A percentile compares a stretch with the other conserved stretches of the same genome.
Evolutionary conservation across 2,888 invertebrate species (phyloP).

Genomic region (Polyommatus iphigenia): DNA sequence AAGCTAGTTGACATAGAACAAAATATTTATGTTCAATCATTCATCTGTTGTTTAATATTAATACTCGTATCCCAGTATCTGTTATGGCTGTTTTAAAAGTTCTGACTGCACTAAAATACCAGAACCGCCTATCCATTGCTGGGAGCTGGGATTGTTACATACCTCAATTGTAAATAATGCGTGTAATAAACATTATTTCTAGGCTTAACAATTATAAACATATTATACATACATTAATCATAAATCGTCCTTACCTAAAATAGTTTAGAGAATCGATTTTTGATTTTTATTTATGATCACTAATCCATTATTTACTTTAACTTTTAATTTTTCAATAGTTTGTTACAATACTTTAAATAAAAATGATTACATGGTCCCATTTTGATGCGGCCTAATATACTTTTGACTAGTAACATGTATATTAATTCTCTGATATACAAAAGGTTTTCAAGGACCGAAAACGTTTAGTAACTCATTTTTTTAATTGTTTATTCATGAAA

Average conservation of each 20-base stretch:
- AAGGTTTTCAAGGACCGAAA: neutral
- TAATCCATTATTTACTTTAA: neutral
- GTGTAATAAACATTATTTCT: neutral
- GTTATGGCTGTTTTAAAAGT: neutral
- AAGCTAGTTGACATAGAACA: neutral
- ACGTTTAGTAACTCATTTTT: neutral
- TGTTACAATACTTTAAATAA: neutral
- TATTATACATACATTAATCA: neutral
- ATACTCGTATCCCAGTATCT: neutral
- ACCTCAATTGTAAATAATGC: neutral
- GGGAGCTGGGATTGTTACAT: neutral
- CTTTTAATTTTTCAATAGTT: neutral
- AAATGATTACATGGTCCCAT: neutral
- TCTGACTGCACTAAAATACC: neutral
- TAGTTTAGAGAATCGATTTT: neutral
- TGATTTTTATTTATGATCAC: neutral
- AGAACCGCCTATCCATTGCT: neutral
- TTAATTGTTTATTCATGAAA: neutral
- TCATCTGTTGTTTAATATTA: neutral
- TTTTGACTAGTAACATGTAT: neutral
- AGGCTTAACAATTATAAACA: slow-evolving; percentile 7
- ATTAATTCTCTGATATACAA: neutral
- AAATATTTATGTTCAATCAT: neutral
- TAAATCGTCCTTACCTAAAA: neutral
- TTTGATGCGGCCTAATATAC: neutral